Percentiles rank a stretch among this genome's conserved stretches.
These are phyloP conservation scores for Paracyclopina nana DNA, from an alignment of 1,140 invertebrate genomes.

Conservation along the genomic window DNA sequence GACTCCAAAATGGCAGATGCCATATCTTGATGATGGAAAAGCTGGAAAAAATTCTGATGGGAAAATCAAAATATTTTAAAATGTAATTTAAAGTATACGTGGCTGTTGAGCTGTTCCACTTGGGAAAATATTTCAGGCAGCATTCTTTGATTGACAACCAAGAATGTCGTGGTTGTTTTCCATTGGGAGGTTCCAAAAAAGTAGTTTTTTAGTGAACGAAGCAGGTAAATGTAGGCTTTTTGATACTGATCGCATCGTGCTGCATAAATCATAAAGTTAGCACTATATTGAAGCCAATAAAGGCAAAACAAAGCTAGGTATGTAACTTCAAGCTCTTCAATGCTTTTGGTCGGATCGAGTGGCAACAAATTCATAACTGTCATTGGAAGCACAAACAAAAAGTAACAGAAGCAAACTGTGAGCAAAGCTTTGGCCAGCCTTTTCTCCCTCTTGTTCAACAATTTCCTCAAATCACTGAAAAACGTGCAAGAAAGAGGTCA, in stretches of 20 bases:
- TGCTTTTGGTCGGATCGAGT: no score
- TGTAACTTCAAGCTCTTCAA: neutral
- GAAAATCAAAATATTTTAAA: no score
- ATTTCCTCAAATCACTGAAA: neutral
- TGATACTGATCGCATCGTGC: neutral
- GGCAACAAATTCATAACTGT: neutral
- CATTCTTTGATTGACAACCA: no score
- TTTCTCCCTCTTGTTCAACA: neutral
- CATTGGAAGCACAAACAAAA: constrained; percentile 1
- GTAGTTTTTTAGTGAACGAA: no score
- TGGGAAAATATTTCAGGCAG: no score
- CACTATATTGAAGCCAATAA: neutral
- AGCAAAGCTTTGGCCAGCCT: neutral
- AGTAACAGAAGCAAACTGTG: neutral
- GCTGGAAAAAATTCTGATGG: no score
- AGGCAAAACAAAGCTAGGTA: neutral
- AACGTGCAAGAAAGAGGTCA: neutral
- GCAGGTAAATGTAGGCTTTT: neutral
- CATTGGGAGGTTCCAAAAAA: no score
- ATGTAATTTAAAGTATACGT: no score
- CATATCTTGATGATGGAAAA: no score
- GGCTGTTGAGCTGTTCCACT: no score
- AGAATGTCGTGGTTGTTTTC: no score
- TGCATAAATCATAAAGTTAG: neutral
- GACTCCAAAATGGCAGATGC: no score